Evolutionary conservation across 2,888 invertebrate species (phyloP).

Genomic region (Chymomyza amoena): DNA sequence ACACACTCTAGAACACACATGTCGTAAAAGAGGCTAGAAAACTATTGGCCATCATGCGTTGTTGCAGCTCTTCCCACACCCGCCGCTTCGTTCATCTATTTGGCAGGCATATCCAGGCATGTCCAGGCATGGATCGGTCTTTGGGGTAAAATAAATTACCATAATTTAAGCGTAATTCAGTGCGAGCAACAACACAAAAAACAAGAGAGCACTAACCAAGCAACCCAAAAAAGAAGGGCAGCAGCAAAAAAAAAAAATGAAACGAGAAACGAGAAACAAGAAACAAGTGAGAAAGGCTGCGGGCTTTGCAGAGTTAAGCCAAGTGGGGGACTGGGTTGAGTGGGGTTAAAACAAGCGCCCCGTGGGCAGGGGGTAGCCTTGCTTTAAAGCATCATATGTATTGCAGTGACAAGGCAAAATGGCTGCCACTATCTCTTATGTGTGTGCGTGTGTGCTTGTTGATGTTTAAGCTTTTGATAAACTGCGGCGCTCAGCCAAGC

Average conservation of each 20-base stretch:
- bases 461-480: slow-evolving; percentile 68
- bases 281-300: not conserved
- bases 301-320: not conserved
- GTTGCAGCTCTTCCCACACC: not conserved
- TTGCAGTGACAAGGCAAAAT: not conserved
- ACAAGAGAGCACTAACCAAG: slow-evolving; percentile 1
- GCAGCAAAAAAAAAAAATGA: not conserved
- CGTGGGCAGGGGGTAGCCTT: too few species aligned
- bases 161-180: slow-evolving; percentile 73
- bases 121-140: slow-evolving; percentile 54
- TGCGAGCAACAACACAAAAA: slow-evolving; percentile 43
- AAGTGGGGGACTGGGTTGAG: not conserved
- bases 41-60: not conserved
- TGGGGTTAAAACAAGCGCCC: too few species aligned
- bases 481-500: slow-evolving; percentile 40
- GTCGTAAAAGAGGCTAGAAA: not conserved
- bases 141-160: slow-evolving; percentile 70
- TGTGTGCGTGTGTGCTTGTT: slow-evolving; percentile 19
- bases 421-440: slow-evolving; percentile 28
- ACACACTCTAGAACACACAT: not conserved
- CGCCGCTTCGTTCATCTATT: not conserved
- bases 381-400: not conserved
- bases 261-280: not conserved
- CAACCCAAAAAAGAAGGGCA: slow-evolving; percentile 20
- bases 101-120: not conserved